These are phyloP conservation scores for Phataginus tricuspis DNA, from an alignment of 2,797 vertebrate genomes.

Conservation along the genomic window DNA sequence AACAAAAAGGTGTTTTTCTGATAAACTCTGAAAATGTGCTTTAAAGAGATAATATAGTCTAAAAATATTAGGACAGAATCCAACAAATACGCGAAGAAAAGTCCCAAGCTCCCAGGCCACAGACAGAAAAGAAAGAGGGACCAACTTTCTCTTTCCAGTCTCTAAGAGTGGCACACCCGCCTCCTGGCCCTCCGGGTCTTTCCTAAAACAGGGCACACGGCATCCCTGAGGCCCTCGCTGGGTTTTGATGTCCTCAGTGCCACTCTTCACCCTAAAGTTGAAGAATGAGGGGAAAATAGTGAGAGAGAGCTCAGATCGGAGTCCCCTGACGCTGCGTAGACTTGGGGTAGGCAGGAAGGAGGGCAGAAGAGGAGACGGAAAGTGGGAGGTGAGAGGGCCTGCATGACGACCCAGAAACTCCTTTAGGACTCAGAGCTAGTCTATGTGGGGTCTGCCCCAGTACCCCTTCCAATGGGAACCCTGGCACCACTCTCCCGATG, in stretches of 20 bases:
- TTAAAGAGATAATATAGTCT: neutral
- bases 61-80: neutral
- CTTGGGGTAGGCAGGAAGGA: accelerated
- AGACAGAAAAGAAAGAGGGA: neutral
- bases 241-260: neutral
- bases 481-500: neutral
- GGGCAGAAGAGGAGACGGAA: neutral
- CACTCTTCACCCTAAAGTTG: neutral
- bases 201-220: neutral
- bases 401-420: neutral
- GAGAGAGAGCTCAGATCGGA: neutral
- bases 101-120: neutral
- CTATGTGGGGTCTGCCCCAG: neutral
- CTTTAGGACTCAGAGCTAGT: neutral
- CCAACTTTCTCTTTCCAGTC: neutral
- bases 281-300: neutral
- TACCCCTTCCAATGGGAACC: neutral
- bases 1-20: neutral
- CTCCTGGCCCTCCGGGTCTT: neutral
- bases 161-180: neutral
- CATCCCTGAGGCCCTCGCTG: neutral
- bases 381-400: neutral
- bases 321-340: neutral
- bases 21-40: neutral
- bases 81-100: neutral